Base-by-base conservation (phyloP, 2,113 vertebrate species). In the Channa maculata region DNA sequence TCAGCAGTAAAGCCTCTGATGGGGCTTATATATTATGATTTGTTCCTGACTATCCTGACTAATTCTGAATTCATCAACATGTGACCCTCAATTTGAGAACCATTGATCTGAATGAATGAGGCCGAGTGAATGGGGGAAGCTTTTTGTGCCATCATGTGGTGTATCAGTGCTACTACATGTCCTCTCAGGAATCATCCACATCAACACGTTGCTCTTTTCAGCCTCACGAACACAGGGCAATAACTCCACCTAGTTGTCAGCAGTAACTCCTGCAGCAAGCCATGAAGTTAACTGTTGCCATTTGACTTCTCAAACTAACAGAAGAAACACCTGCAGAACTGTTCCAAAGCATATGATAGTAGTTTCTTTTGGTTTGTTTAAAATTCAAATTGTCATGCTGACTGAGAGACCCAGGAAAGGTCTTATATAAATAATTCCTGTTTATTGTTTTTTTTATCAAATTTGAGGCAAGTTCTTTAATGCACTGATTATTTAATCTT, bases 141-240 rank as follows among this genome's bases (percentile, higher is more conserved):
- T 3, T 46, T 10, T 68, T 59, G 45, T n/a, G 73, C 64, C 78
- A 55, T 11, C 86, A 6, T 33, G 69, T 65, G 82, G 80, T 64
- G 9, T 6, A 2, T 8, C 15, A 4, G 6, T 44, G 51, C 2
- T 46, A 75, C 52, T 70, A 8, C 3, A 3, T 0, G 2, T 12
- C 5, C 33, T 12, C 43, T 59, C 6, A 2, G 1, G n/a, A 4
- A 41, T 41, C 39, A 41, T 41, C 39, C 24, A 24, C 10, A 0
- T 2, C 1, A 12, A 0, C 34, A 39, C 7, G 2, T 9, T 1
- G 12, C 48, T 36, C 11, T 36, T 14, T 2, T 43, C 24, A 34
- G 38, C 8, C 37, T 49, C 6, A 14, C 14, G 15, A 67, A 24
- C 24, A 14, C 62, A 62, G 59, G 60, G 10, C 24, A 50, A 37